Percentiles rank a stretch among this genome's conserved stretches.
Evolutionary conservation across 2,797 vertebrate species (phyloP).

Genomic region (Epinephelus coioides): DNA sequence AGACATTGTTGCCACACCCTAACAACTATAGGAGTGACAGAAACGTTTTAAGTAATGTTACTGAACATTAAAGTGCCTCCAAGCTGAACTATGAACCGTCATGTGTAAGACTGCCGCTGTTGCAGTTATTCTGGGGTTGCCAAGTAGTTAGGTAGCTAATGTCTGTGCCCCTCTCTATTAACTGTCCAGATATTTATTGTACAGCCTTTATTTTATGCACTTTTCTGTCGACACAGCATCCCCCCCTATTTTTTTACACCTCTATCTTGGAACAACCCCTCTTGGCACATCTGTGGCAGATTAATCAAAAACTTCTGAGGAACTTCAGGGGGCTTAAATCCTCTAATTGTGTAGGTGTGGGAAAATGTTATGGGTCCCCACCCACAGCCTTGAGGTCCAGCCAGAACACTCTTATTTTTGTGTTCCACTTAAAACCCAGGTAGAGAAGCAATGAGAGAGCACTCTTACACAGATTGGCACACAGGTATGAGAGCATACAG

Average conservation of each 20-base stretch:
- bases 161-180: constrained; percentile 71
- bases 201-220: constrained; percentile 75
- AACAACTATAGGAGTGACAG: constrained; percentile 1
- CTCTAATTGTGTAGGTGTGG: constrained; percentile 77
- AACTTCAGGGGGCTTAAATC: constrained; percentile 77
- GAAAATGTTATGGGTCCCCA: constrained; percentile 77
- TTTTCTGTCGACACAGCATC: constrained; percentile 80
- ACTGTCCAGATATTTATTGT: constrained; percentile 77
- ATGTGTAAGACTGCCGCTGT: constrained; percentile 46
- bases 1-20: not conserved
- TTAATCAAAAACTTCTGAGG: constrained; percentile 81
- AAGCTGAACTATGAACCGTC: constrained; percentile 36
- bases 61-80: constrained; percentile 34
- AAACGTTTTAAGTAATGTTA: constrained; percentile 32
- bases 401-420: constrained; percentile 64
- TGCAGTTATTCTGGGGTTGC: constrained; percentile 41
- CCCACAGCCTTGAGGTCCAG: constrained; percentile 64
- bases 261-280: constrained; percentile 75
- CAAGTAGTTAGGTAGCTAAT: constrained; percentile 58
- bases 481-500: constrained; percentile 53
- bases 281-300: constrained; percentile 74
- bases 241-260: constrained; percentile 50
- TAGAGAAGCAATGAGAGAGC: constrained; percentile 58
- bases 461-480: constrained; percentile 58
- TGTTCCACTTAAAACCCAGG: constrained; percentile 65